Percentiles rank a stretch among this genome's conserved stretches.
These are phyloP conservation scores for Papilio polytes DNA, from an alignment of 1,140 invertebrate genomes.

Conservation along the genomic window DNA sequence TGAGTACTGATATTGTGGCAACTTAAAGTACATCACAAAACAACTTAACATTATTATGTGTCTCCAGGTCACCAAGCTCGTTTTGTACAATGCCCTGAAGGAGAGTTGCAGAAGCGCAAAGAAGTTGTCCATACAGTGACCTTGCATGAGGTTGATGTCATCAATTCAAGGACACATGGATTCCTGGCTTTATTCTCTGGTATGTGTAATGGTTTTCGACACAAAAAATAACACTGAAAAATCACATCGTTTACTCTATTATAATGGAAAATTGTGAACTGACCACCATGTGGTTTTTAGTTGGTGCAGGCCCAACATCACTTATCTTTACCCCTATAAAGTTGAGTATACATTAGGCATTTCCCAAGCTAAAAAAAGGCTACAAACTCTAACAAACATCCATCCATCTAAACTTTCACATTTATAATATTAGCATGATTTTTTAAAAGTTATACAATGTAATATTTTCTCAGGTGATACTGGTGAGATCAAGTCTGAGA, in stretches of 20 bases:
- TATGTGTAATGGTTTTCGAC: constrained; percentile 59
- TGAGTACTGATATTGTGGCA: too few relatives aligned
- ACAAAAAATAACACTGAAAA: constrained; percentile 15
- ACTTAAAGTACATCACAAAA: too few relatives aligned
- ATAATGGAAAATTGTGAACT: too few relatives aligned
- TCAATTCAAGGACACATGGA: constrained; percentile 98
- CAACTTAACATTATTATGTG: not conserved
- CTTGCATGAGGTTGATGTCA: constrained; percentile 99
- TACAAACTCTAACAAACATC: too few relatives aligned
- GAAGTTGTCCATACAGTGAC: constrained; percentile 99
- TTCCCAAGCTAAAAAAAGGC: too few relatives aligned
- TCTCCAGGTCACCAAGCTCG: constrained; percentile 90
- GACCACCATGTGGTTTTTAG: too few relatives aligned
- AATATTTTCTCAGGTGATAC: constrained; percentile 91
- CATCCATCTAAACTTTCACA: too few relatives aligned
- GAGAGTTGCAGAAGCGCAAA: constrained; percentile 99
- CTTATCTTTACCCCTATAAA: too few relatives aligned
- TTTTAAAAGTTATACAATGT: too few relatives aligned
- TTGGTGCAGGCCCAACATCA: too few relatives aligned
- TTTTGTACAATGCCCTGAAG: constrained; percentile 99
- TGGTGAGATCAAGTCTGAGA: constrained; percentile 99
- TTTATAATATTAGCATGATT: too few relatives aligned
- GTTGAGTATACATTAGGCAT: too few relatives aligned
- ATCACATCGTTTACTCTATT: not conserved
- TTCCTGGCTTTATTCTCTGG: constrained; percentile 99